Base-by-base conservation (phyloP, 2,113 vertebrate genomes). In the Puffinus mauretanicus region DNA sequence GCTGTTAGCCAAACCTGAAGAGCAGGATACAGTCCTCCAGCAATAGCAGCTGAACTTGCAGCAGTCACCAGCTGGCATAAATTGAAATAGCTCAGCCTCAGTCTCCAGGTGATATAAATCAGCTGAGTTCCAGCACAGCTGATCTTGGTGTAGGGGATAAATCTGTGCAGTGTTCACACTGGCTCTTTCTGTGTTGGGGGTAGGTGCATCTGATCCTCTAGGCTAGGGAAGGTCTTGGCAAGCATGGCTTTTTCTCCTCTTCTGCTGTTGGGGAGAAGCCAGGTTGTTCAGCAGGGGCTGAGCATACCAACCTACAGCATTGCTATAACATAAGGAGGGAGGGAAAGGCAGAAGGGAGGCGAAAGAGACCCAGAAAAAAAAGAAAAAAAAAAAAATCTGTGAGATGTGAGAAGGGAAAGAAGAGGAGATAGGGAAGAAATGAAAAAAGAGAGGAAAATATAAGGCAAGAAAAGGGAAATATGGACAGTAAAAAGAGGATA, bases 101-200 rank as follows among this genome's bases (percentile, higher is more conserved):
- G 47, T 25, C 89, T 83, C 73, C 82, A 82, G 71, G 83, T 60
- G 95, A 75, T 36, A 20, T n/a, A 75, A 85, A 87, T 76, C 77
- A 90, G 82, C 85, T 58, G 87, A 90, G 70, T 49, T 65, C 58
- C 95, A 92, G 66, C 92, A 82, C 95, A 94, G 94, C 92, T 95
- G 95, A 93, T 71, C 52, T 67, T 29, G 2, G 61, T 72, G 84
- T 24, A 40, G 15, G 57, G 82, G 60, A 84, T 51, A 84, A 93
- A 87, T 60, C 42, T 49, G 66, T 24, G 79, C 7, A 54, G 69
- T 60, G 86, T 78, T 82, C 78, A 49, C 36, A 9, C 5, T 4
- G 6, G 3, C 1, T 79, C 7, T 10, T 38, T 60, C 60, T 36
- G 16, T 27, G 42, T 29, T 94, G 75, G 78, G 16, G 61, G 32